A percentile compares a stretch with the other conserved stretches of the same genome.
Evolutionary conservation across 1,140 invertebrate genomes (phyloP).

Genomic region (Pseudobourletiella spinata): DNA sequence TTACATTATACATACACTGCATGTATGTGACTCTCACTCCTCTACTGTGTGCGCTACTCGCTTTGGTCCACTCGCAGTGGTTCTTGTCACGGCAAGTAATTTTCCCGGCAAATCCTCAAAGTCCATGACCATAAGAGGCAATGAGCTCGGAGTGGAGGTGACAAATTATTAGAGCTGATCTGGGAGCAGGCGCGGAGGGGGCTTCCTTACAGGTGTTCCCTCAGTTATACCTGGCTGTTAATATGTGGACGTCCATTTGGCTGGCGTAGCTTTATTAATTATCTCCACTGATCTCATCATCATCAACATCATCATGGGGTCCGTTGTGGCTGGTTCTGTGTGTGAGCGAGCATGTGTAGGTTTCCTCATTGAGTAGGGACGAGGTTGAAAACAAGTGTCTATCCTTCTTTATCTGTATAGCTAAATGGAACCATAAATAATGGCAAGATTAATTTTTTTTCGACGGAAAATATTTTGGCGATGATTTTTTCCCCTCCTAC

Average conservation of each 20-base stretch:
- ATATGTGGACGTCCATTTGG: background rate
- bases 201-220: background rate
- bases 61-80: no score
- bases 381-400: background rate
- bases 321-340: background rate
- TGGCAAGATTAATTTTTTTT: background rate
- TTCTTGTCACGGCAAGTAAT: no score
- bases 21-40: no score
- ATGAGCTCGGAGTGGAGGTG: no score
- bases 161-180: conserved; percentile 1
- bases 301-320: background rate
- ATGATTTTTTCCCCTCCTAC: no score
- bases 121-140: background rate
- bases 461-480: background rate
- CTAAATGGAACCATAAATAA: background rate
- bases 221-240: no score
- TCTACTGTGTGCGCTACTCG: no score
- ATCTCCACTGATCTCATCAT: conserved; percentile 1
- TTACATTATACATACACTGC: no score
- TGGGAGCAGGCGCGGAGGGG: background rate
- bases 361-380: background rate
- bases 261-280: background rate
- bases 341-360: background rate
- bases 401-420: background rate
- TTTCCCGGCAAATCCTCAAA: no score